Conservation (phyloP, 2,113 vertebrate genomes). For the Electrona antarctica region DNA sequence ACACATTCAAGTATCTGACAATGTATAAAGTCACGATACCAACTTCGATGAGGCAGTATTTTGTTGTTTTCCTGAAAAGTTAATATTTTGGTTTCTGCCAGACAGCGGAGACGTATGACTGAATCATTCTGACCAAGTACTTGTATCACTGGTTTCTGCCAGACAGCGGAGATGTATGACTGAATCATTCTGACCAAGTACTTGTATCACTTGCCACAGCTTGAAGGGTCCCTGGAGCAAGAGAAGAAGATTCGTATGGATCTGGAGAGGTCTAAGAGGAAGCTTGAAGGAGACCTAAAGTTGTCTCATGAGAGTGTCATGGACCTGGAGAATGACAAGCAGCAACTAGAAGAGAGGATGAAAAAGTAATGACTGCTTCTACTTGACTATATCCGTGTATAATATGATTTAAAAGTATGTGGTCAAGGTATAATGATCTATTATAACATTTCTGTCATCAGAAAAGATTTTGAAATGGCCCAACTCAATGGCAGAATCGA, state of each 20-base stretch:
- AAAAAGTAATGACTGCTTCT: slow-evolving; percentile 76
- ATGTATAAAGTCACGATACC: too few relatives aligned
- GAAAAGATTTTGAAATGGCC: slow-evolving; percentile 86
- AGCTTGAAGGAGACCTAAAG: slow-evolving; percentile 85
- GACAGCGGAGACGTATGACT: too few relatives aligned
- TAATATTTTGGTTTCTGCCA: too few relatives aligned
- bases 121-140: too few relatives aligned
- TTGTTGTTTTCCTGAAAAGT: too few relatives aligned
- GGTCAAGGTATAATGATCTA: neutral
- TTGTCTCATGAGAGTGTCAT: slow-evolving; percentile 82
- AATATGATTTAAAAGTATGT: too few relatives aligned
- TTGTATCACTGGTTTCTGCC: neutral
- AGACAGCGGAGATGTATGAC: too few relatives aligned
- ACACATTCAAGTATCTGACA: too few relatives aligned
- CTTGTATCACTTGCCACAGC: slow-evolving; percentile 56
- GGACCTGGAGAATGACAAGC: slow-evolving; percentile 86
- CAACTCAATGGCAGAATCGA: slow-evolving; percentile 83
- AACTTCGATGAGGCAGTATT: too few relatives aligned
- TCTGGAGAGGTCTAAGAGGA: slow-evolving; percentile 83
- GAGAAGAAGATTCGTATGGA: slow-evolving; percentile 87
- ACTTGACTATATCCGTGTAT: too few relatives aligned
- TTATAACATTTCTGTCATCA: slow-evolving; percentile 33
- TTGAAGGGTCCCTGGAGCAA: slow-evolving; percentile 85
- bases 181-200: too few relatives aligned
- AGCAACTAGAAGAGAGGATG: slow-evolving; percentile 82